A percentile compares a stretch with the other conserved stretches of the same genome.
These are phyloP conservation scores for Metridium senile DNA, from an alignment of 92 coral and sea anemone species.

Conservation along the genomic window DNA sequence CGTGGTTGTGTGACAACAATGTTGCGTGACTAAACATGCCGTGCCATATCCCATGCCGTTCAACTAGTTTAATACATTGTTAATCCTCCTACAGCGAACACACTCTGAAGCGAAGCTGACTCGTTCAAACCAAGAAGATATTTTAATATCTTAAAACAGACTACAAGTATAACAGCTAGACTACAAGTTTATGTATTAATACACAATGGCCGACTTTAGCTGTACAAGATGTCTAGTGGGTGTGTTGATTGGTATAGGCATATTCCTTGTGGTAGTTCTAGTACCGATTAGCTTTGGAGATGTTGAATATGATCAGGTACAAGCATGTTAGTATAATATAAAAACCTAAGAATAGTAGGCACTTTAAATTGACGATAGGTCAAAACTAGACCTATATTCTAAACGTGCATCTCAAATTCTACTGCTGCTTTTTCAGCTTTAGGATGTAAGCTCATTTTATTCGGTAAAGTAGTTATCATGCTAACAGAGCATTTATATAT, in stretches of 20 bases:
- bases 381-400: no score
- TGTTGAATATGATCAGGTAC: conserved; percentile 83
- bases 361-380: no score
- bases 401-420: no score
- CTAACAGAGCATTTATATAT: no score
- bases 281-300: conserved; percentile 70
- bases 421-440: no score
- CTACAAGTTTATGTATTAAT: background rate
- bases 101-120: background rate
- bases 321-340: no score
- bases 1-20: background rate
- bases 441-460: no score
- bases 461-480: no score
- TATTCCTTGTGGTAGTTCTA: conserved; percentile 42
- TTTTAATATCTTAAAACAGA: no score
- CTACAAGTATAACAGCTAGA: no score
- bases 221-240: background rate
- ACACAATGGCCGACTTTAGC: background rate
- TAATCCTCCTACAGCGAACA: background rate
- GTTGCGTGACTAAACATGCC: background rate
- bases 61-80: background rate
- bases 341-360: no score
- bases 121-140: no score
- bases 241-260: conserved; percentile 22
- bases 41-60: background rate